Base-by-base conservation (phyloP, 92 coral and sea anemone species). In the Palythoa grandis region DNA sequence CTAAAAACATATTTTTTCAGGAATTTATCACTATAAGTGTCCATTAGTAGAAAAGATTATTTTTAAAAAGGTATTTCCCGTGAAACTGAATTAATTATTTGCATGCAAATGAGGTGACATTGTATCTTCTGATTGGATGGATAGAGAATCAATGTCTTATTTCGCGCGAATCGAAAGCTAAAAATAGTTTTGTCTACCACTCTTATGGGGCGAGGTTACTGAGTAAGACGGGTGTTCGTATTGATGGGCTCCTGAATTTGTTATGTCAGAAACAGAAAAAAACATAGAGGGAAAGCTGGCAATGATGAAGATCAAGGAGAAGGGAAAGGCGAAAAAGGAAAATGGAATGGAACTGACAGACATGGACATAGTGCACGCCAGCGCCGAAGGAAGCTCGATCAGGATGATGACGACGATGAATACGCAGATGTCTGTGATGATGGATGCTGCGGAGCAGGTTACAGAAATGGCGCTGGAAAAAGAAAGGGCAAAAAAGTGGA, bases 361-460 rank as follows among this genome's bases (percentile, higher is more conserved):
- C 37, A 48, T 13, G 60, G 39, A 4, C n/a, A 25, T 16, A 11
- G 63, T 15, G 40, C 65, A 24, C n/a, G 60, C 6, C 48, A 77
- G 24, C 69, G 39, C 6, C 40, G 68, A 13, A 77, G 24, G 52
- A 77, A 38, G 39, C 79, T 22, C 16, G 9, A 47, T 7, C 35
- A 20, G n/a, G 19, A 65, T 65, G 72, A 79, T 23, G 73, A 52
- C 13, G 60, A 38, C 29, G 70, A 79, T 65, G 29, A 23, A 22
- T 38, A 78, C 50, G 35, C 52, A 57, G 73, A 22, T 11, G 83
- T 60, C 25, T 63, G 35, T n/a, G 83, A 63, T 23, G 56, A 29
- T 22, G 84, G 84, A 15, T 79, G 84, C 63, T 79, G 71, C 14
- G 84, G 84, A 22, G 84, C 74, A 1, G 60, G 73, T 11, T 53